Conservation (phyloP, 2,113 vertebrate species). For the Caloenas nicobarica region DNA sequence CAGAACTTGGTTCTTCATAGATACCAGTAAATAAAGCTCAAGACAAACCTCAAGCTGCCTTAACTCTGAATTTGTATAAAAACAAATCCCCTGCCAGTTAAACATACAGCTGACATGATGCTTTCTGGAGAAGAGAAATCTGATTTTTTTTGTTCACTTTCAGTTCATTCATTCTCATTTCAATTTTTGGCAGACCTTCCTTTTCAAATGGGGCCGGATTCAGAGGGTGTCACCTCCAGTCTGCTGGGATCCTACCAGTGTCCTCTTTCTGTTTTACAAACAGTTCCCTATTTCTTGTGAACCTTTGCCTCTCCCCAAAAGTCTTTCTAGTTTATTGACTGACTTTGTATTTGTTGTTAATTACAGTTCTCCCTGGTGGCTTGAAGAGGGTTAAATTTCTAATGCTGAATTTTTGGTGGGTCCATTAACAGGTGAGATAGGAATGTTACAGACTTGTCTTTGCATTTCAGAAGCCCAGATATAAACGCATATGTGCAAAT, state of each 20-base stretch:
- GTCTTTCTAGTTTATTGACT: not conserved
- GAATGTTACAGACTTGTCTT: not conserved
- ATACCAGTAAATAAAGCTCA: not conserved
- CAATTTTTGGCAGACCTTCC: not conserved
- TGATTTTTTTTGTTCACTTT: not conserved
- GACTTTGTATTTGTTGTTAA: not conserved
- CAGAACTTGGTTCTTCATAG: not conserved
- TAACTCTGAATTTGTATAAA: not conserved
- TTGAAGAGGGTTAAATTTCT: not conserved
- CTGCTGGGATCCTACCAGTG: not conserved
- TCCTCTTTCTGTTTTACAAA: not conserved
- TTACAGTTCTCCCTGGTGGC: not conserved
- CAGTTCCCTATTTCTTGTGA: not conserved
- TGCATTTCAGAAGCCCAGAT: not conserved
- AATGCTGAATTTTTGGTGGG: not conserved
- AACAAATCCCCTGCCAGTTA: not conserved
- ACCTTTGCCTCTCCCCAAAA: not conserved
- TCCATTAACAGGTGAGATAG: not conserved
- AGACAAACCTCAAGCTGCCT: not conserved
- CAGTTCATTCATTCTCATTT: not conserved
- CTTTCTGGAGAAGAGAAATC: not conserved
- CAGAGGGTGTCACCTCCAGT: not conserved
- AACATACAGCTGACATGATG: fast-evolving
- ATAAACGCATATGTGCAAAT: not conserved
- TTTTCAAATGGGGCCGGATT: not conserved